Evolutionary conservation across 2,888 invertebrate genomes (phyloP), one percentile per base, ranked within the genome.

Genomic region (Drosophila basisetae): DNA sequence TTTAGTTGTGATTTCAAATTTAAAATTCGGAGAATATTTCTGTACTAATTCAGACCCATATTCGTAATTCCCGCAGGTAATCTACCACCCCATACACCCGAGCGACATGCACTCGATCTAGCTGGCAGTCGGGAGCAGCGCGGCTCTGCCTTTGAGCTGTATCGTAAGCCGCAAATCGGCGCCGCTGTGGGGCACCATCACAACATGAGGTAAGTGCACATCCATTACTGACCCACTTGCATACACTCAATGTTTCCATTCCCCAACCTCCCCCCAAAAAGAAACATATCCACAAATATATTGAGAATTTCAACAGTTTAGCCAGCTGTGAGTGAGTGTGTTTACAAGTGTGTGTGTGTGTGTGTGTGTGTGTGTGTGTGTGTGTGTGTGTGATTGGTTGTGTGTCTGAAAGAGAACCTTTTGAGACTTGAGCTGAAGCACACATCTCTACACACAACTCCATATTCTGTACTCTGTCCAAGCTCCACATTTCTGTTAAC

Each of bases 91-190:
- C 93, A 93, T 61, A 92, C 93, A 7, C 92, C 93, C 4, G 93
- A 93, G 73, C 92, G 93, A 18, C 93, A 93, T 76, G 93, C 93
- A 31, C 88, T 94, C 93, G 95, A 95, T 93, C 94, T 98, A 92
- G 97, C 97, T 62, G 97, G 98, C 58, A 96, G 97, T 90, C 95
- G 97, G 86, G 98, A 98, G 92, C 98, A 98, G 91, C 94, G 98
- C 64, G 98, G 98, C 35, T 98, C 98, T 77, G 98, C 98, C n/a
- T 98, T 98, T 93, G 98, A 98, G 93, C 94, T 98, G 75, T 98
- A 98, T 93, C 96, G 98, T 81, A 98, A 98, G 94, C 98, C 98
- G 13, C 95, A 97, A 91, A 92, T 93, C 78, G 94, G 94, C 78
- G 91, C 92, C 68, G 87, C 91, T 55, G 91, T 92, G 35, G 93